These are phyloP conservation scores for Paratrypauchen microcephalus DNA, from an alignment of 2,797 vertebrate genomes.

Conservation along the genomic window DNA sequence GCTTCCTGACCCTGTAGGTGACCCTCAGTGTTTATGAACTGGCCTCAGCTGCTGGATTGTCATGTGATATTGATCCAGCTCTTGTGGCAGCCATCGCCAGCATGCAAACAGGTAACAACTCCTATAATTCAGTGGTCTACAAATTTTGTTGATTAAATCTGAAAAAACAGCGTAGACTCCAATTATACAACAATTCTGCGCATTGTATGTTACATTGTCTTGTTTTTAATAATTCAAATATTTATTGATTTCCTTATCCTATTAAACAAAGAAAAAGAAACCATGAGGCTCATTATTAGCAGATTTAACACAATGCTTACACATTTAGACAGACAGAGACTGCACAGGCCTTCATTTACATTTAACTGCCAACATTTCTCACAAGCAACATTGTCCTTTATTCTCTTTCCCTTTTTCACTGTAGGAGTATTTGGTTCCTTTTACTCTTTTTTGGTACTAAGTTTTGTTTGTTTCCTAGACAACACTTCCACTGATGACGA, in stretches of 20 bases:
- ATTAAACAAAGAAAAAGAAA: too few species aligned
- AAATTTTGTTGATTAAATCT: not conserved
- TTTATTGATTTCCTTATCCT: not conserved
- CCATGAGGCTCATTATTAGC: too few species aligned
- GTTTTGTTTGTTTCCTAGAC: slow-evolving; percentile 68
- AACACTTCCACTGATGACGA: slow-evolving; percentile 86
- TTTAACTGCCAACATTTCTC: too few species aligned
- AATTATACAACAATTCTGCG: too few species aligned
- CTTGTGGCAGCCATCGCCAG: slow-evolving; percentile 82
- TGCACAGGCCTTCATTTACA: too few species aligned
- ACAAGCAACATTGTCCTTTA: too few species aligned
- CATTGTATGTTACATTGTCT: not conserved
- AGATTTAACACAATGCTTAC: too few species aligned
- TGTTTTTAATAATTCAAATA: not conserved
- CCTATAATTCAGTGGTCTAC: not conserved
- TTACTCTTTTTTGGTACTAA: too few species aligned
- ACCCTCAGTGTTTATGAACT: slow-evolving; percentile 87
- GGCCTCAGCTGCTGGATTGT: slow-evolving; percentile 85
- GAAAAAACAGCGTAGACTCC: too few species aligned
- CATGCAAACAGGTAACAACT: slow-evolving; percentile 80
- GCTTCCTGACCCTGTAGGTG: slow-evolving; percentile 69
- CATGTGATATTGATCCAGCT: slow-evolving; percentile 87
- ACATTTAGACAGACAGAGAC: too few species aligned
- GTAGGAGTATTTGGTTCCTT: too few species aligned
- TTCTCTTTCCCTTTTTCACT: too few species aligned